Evolutionary conservation across 2,113 vertebrate genomes (phyloP), one percentile per base, ranked within the genome.

Genomic region (Progne subis): DNA sequence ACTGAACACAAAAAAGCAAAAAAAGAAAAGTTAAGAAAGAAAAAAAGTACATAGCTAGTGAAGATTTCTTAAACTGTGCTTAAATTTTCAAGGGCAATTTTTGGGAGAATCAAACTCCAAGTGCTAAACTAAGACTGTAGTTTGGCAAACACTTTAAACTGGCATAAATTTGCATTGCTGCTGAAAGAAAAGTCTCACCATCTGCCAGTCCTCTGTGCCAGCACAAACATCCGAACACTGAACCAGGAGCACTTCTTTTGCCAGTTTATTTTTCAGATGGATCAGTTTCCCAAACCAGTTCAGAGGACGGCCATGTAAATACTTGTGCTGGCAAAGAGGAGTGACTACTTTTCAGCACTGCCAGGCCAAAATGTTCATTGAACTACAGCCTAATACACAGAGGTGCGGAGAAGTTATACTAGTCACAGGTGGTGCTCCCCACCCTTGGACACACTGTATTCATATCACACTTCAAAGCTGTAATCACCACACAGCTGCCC

Each of bases 161-260:
- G 96, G 96, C 92, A 97, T 95, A 96, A 97, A 96, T 96, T 95
- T 94, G 77, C 80, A 71, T 8, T 52, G 88, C 94, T 88, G 95
- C 91, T 96, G 95, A 95, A 97, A 95, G 94, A 92, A 95, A 95
- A 95, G 76, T 82, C 69, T 97, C 80, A 96, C 80, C 95, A 94
- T 97, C 88, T 95, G 92, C 94, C 95, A 94, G 68, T 41, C 72
- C 72, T 24, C 56, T 56, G 76, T 56, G 95, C 96, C 96, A 97
- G 95, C 88, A 96, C 92, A 97, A 97, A 97, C 96, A 96, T 95
- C 95, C 69, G 41, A 93, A 93, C 52, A 56, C 60, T 81, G 91
- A 95, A 97, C 82, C 88, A 94, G 94, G 64, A 97, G 95, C 80
- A 84, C 52, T 95, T 83, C 82, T 96, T 96, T 41, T 78, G 95